phyloP scores from a whole-genome alignment of 2,113 vertebrate species.

The Pelobates fuscus region DNA sequence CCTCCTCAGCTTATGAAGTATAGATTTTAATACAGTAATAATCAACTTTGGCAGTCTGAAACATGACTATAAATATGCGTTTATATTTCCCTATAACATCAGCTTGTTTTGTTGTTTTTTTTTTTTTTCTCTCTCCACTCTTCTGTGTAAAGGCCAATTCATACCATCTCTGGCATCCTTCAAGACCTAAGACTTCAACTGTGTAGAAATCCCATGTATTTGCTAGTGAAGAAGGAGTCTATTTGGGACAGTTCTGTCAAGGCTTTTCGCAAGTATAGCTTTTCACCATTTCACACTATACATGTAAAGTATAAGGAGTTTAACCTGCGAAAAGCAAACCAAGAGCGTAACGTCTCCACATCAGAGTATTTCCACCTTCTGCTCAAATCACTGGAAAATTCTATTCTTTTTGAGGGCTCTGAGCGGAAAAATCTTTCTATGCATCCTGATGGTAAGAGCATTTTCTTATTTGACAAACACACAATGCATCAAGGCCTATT shows the following conservation, averaged over 20 bases:
- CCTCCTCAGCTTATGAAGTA: too few relatives aligned
- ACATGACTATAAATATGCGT: too few relatives aligned
- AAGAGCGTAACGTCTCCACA: constrained; percentile 59
- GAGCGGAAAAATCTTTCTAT: constrained; percentile 72
- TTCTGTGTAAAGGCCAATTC: constrained; percentile 72
- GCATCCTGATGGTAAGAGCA: constrained; percentile 72
- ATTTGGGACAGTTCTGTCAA: constrained; percentile 77
- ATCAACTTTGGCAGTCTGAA: too few relatives aligned
- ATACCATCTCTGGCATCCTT: constrained; percentile 68
- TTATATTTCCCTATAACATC: too few relatives aligned
- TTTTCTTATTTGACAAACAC: too few relatives aligned
- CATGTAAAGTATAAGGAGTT: constrained; percentile 47
- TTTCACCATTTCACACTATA: constrained; percentile 70
- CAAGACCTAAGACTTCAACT: constrained; percentile 73
- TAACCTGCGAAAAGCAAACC: background rate
- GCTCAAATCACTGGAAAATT: constrained; percentile 71
- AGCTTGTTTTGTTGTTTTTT: too few relatives aligned
- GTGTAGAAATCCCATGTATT: constrained; percentile 62
- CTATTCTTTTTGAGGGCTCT: constrained; percentile 73
- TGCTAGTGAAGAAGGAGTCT: constrained; percentile 71
- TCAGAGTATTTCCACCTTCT: constrained; percentile 69
- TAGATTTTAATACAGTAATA: too few relatives aligned
- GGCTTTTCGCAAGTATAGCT: constrained; percentile 73
- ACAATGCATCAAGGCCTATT: too few relatives aligned
- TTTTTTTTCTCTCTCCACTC: constrained; percentile 57